Conservation (phyloP, 2,113 vertebrate species). For the Falco punctatus region DNA sequence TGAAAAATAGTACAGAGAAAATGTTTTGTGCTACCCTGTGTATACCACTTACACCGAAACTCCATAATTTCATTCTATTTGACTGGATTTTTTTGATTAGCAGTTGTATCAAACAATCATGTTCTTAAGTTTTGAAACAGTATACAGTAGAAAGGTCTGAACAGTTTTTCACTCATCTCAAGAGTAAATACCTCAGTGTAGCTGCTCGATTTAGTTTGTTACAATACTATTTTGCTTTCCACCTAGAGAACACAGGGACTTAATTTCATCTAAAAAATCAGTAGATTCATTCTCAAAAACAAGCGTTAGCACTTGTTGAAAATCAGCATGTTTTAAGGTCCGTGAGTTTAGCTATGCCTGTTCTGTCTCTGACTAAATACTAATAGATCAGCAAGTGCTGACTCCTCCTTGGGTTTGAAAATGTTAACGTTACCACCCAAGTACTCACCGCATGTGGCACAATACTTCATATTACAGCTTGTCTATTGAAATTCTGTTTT, state of each 20-base stretch:
- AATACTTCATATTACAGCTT: not conserved
- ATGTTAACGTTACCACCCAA: fast-evolving
- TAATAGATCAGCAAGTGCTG: not conserved
- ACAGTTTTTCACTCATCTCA: not conserved
- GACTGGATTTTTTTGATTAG: not conserved
- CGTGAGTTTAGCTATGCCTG: not conserved
- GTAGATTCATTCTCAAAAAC: not conserved
- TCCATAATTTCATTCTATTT: not conserved
- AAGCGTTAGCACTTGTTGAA: not conserved
- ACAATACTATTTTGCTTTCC: not conserved
- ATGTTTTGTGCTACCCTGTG: not conserved
- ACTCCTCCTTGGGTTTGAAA: not conserved
- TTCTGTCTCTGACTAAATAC: not conserved
- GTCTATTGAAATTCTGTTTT: not conserved
- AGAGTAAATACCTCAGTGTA: not conserved
- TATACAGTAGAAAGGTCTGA: not conserved
- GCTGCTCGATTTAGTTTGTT: not conserved
- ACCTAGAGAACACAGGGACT: not conserved
- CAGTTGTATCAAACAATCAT: not conserved
- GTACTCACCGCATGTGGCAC: fast-evolving
- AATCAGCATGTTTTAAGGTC: not conserved
- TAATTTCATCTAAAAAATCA: not conserved
- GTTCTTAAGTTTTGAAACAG: not conserved
- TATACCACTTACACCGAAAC: not conserved
- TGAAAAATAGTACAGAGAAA: not conserved